Conservation (phyloP, 2,113 vertebrate species). For the Lepus europaeus region DNA sequence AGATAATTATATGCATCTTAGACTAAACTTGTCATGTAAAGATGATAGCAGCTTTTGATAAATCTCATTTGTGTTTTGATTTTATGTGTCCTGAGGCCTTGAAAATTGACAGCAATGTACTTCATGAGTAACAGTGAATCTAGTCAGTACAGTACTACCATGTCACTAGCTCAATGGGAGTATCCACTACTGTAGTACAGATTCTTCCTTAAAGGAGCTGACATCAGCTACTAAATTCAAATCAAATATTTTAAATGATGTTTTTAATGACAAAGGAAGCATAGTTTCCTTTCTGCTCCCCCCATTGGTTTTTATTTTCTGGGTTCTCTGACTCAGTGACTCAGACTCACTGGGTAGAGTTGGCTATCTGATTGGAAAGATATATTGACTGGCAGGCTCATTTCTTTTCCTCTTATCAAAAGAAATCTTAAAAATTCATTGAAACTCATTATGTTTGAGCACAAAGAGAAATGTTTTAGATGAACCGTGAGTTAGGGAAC, state of each 20-base stretch:
- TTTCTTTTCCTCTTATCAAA: background rate
- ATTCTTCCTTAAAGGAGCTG: constrained; percentile 24
- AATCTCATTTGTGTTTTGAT: constrained; percentile 52
- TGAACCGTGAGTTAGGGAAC: background rate
- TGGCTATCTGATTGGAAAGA: constrained; percentile 43
- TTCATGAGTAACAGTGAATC: background rate
- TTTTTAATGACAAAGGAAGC: constrained; percentile 40
- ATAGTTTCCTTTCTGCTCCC: background rate
- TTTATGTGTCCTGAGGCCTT: background rate
- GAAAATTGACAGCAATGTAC: background rate
- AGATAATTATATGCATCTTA: background rate
- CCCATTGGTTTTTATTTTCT: background rate
- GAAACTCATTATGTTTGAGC: background rate
- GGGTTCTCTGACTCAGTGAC: constrained; percentile 5
- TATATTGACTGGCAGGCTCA: constrained; percentile 40
- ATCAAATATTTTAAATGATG: constrained; percentile 26
- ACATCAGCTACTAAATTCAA: constrained; percentile 60
- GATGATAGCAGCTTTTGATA: background rate
- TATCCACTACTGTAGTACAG: background rate
- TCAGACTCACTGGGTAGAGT: background rate
- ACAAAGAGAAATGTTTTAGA: constrained; percentile 2
- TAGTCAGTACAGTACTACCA: background rate
- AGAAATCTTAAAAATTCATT: background rate
- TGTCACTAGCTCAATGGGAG: background rate
- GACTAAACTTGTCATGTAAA: constrained; percentile 33